A percentile compares a stretch with the other conserved stretches of the same genome.
Conservation (phyloP, 2,113 vertebrate genomes). For the Isurus oxyrinchus region DNA sequence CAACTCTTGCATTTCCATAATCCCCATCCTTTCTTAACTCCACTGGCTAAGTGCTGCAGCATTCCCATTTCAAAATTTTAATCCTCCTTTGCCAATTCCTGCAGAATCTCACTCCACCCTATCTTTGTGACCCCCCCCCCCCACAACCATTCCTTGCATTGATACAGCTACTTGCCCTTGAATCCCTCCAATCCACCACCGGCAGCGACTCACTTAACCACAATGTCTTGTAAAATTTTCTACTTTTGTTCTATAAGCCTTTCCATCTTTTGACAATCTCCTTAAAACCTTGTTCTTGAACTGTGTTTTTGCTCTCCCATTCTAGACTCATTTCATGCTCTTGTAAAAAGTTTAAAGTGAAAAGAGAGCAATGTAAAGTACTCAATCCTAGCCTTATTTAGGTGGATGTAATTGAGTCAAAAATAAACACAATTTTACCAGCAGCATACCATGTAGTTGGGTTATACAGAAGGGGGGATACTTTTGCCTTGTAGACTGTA, state of each 20-base stretch:
- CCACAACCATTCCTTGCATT: too few species aligned
- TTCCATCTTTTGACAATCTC: neutral
- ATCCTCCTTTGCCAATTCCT: neutral
- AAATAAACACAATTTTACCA: slow-evolving; percentile 25
- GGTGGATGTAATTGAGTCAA: neutral
- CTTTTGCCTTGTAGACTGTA: neutral
- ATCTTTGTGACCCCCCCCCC: too few species aligned
- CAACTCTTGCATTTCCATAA: neutral
- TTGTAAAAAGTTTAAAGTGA: neutral
- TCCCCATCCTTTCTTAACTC: neutral
- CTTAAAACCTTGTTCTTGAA: neutral
- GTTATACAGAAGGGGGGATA: neutral
- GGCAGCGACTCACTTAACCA: neutral
- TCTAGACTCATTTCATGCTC: neutral
- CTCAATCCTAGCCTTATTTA: neutral
- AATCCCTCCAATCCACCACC: neutral
- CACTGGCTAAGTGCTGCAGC: neutral
- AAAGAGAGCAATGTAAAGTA: neutral
- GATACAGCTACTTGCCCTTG: neutral
- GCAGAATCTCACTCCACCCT: neutral
- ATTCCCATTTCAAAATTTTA: neutral
- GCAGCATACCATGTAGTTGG: slow-evolving; percentile 15
- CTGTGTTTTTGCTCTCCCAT: neutral
- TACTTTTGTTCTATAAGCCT: neutral
- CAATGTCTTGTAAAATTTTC: neutral